Evolutionary conservation across 2,113 vertebrate genomes (phyloP).

Genomic region (Corythornis madagascariensis): DNA sequence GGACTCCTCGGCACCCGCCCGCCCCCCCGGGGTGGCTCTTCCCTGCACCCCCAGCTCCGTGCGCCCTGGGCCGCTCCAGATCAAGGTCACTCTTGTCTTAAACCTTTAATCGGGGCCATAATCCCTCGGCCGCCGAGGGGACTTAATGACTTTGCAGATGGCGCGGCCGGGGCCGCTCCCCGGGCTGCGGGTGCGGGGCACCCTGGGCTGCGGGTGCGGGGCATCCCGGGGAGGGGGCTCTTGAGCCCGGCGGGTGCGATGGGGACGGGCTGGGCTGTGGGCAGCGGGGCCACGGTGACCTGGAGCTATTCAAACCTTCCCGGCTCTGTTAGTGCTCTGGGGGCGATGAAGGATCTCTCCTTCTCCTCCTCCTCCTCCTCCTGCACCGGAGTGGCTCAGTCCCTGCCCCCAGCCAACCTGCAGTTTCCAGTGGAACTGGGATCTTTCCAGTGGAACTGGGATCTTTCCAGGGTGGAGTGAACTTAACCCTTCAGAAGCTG

Average conservation of each 20-base stretch:
- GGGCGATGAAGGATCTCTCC: too few relatives aligned
- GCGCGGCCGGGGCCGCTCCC: not conserved
- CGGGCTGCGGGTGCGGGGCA: not conserved
- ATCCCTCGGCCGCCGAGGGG: not conserved
- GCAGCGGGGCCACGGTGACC: too few relatives aligned
- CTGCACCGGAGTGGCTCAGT: too few relatives aligned
- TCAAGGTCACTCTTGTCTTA: not conserved
- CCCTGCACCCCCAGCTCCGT: not conserved
- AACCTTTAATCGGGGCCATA: not conserved
- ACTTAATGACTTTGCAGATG: not conserved
- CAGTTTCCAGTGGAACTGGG: not conserved
- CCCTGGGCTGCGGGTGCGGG: too few relatives aligned
- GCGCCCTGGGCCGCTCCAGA: not conserved
- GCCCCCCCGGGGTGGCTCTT: not conserved
- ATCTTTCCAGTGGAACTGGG: not conserved
- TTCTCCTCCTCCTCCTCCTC: too few relatives aligned
- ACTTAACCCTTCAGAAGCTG: not conserved
- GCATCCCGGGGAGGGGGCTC: too few relatives aligned
- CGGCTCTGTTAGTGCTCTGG: not conserved
- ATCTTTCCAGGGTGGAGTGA: not conserved
- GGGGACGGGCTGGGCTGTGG: too few relatives aligned
- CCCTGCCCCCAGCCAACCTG: too few relatives aligned
- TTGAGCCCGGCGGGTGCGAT: too few relatives aligned
- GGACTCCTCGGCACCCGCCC: not conserved
- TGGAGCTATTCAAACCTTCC: not conserved